These are phyloP conservation scores for Oryzias curvinotus DNA, from an alignment of 2,113 vertebrate genomes.

Conservation along the genomic window DNA sequence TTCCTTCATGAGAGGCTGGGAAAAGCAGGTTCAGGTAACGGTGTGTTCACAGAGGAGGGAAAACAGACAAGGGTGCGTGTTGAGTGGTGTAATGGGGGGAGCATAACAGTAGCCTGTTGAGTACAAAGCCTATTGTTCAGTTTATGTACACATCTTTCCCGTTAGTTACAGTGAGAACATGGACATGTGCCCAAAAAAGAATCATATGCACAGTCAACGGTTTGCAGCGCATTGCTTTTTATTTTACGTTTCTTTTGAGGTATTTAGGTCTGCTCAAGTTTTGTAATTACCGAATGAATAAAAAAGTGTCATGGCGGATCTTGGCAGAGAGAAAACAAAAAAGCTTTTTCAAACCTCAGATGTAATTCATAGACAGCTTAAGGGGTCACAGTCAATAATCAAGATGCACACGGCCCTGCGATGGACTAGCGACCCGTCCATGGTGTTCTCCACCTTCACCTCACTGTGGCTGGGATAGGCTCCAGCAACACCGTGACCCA, in stretches of 20 bases:
- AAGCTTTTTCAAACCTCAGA: no score
- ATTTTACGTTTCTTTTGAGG: background rate
- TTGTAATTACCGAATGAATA: no score
- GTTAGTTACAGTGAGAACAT: background rate
- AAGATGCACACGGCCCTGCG: no score
- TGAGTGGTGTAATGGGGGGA: slow-evolving; percentile 36
- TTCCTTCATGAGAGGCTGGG: slow-evolving; percentile 55
- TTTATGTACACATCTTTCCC: background rate
- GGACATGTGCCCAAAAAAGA: slow-evolving; percentile 12
- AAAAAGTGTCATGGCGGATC: no score
- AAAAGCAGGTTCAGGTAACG: slow-evolving; percentile 61
- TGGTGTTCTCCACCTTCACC: no score
- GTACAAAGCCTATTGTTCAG: no score
- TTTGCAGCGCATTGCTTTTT: background rate
- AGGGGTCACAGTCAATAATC: no score
- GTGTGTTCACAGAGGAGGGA: slow-evolving; percentile 12
- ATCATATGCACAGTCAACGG: slow-evolving; percentile 1
- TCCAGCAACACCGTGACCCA: no score
- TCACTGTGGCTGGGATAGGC: no score
- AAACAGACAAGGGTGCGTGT: slow-evolving; percentile 21
- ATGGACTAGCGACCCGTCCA: no score
- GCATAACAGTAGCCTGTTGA: slow-evolving; percentile 1
- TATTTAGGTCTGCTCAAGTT: background rate
- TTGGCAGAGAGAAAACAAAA: no score
- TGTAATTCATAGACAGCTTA: no score